Percentiles rank a stretch among this genome's conserved stretches.
phyloP scores from a whole-genome alignment of 2,888 invertebrate genomes.

The Molorchus minor region DNA sequence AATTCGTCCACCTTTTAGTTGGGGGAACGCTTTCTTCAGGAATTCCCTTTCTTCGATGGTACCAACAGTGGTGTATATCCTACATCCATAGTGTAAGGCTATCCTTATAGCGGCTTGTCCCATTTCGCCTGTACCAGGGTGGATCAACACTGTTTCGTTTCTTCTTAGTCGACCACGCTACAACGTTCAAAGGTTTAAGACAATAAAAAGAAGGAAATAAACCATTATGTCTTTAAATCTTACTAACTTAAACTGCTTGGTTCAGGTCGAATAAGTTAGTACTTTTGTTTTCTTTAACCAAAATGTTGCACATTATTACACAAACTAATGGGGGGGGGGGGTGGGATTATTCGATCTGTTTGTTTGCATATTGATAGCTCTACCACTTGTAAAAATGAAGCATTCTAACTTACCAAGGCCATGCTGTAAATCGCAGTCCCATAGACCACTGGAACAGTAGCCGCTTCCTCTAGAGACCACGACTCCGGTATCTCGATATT shows the following conservation, averaged over 20 bases:
- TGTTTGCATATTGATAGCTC: not conserved
- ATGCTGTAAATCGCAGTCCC: constrained; percentile 65
- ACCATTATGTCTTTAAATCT: too few species aligned
- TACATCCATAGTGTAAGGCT: constrained; percentile 71
- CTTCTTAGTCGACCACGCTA: constrained; percentile 48
- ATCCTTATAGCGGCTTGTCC: constrained; percentile 79
- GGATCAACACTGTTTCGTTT: constrained; percentile 61
- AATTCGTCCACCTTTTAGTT: constrained; percentile 42
- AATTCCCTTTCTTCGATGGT: constrained; percentile 71
- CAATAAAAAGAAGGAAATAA: not conserved
- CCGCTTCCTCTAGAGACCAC: constrained; percentile 80
- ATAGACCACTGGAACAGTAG: constrained; percentile 81
- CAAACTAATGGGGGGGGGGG: not conserved
- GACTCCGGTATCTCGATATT: constrained; percentile 74
- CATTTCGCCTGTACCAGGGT: constrained; percentile 74
- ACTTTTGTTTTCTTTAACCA: too few species aligned
- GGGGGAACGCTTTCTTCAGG: constrained; percentile 66
- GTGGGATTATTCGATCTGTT: not conserved
- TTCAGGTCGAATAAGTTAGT: too few species aligned
- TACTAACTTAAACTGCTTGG: too few species aligned
- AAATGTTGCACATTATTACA: not conserved
- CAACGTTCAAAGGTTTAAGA: not conserved
- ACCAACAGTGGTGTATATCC: constrained; percentile 77
- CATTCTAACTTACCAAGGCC: constrained; percentile 53
- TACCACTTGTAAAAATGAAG: not conserved